Evolutionary conservation across 2,113 vertebrate species (phyloP).

Genomic region (Limnothrissa miodon): DNA sequence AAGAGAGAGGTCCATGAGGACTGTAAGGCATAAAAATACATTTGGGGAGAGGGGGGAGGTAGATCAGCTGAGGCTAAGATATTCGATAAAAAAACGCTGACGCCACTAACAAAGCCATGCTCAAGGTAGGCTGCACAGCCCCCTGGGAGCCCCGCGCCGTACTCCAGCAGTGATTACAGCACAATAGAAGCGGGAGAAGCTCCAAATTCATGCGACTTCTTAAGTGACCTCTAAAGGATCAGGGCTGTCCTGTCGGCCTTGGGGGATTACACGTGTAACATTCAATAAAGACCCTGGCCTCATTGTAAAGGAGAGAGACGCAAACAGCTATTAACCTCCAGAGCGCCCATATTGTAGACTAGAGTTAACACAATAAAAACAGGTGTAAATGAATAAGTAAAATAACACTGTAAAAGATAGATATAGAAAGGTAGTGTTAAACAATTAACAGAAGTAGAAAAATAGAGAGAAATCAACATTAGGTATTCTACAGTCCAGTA

Average conservation of each 20-base stretch:
- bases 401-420: neutral
- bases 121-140: constrained; percentile 51
- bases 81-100: constrained; percentile 65
- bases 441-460: neutral
- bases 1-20: constrained; percentile 45
- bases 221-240: constrained; percentile 74
- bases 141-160: constrained; percentile 62
- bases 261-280: constrained; percentile 75
- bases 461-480: neutral
- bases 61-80: constrained; percentile 43
- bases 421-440: constrained; percentile 2
- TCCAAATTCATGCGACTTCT: constrained; percentile 75
- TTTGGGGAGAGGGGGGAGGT: constrained; percentile 42
- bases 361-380: neutral
- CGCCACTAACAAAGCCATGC: constrained; percentile 62
- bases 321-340: constrained; percentile 73
- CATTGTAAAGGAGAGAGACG: constrained; percentile 73
- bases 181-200: constrained; percentile 67
- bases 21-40: constrained; percentile 53
- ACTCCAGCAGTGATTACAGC: constrained; percentile 74
- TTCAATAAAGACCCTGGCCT: constrained; percentile 76
- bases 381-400: constrained; percentile 12
- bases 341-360: neutral
- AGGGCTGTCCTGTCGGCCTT: constrained; percentile 66
- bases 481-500: neutral